Evolutionary conservation across 2,113 vertebrate species (phyloP).

Genomic region (Melanotaenia duboulayi): DNA sequence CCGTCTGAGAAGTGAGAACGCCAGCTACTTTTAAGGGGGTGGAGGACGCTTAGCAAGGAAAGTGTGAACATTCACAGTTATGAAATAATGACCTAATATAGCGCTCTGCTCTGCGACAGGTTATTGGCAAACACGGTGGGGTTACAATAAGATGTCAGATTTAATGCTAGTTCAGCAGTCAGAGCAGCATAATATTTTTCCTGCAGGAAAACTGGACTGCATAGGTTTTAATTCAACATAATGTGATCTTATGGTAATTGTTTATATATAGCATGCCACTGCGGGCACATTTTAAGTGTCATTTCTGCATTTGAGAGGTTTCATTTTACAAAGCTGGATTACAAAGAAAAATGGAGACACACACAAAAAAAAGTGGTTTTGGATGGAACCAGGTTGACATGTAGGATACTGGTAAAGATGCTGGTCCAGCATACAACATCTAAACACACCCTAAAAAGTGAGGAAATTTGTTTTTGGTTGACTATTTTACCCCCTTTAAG

Average conservation of each 20-base stretch:
- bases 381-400: background rate
- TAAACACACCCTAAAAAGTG: too few species aligned
- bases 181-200: constrained; percentile 24
- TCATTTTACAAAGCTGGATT: background rate
- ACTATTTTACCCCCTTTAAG: too few species aligned
- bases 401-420: background rate
- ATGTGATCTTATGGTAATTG: background rate
- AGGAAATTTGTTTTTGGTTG: too few species aligned
- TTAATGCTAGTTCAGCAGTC: constrained; percentile 21
- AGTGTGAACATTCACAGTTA: constrained; percentile 67
- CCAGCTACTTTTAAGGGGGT: constrained; percentile 44
- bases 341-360: background rate
- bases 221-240: constrained; percentile 4
- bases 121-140: constrained; percentile 33
- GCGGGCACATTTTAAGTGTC: background rate
- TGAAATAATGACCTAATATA: constrained; percentile 67
- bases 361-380: background rate
- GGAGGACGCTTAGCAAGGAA: constrained; percentile 53
- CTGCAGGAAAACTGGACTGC: constrained; percentile 6
- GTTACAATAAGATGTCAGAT: constrained; percentile 53
- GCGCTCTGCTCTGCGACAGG: constrained; percentile 34
- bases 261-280: background rate
- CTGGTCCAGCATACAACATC: background rate
- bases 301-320: background rate
- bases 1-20: constrained; percentile 77